phyloP scores from a whole-genome alignment of 2,113 vertebrate species.

The Pica pica region DNA sequence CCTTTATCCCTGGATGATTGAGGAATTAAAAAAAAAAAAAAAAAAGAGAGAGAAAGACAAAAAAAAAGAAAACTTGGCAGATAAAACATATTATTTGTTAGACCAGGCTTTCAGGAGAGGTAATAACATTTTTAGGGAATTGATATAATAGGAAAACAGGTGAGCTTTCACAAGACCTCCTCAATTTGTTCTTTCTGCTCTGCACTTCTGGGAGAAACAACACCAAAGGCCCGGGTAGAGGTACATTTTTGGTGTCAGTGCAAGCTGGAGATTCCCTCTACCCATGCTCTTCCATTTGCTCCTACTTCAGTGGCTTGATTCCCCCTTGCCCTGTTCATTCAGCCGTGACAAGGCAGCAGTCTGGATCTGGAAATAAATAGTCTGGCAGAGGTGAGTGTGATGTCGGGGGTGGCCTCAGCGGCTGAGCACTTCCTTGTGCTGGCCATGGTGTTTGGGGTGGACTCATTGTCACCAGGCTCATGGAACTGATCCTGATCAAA shows the following conservation, averaged over 20 bases:
- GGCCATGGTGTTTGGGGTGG: rapidly evolving
- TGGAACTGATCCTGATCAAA: not conserved
- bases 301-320: not conserved
- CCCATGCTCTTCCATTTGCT: not conserved
- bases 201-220: not conserved
- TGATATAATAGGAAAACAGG: not conserved
- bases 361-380: not conserved
- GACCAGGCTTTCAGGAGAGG: not conserved
- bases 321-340: not conserved
- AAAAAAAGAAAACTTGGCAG: not conserved
- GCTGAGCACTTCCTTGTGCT: not conserved
- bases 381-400: not conserved
- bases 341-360: not conserved
- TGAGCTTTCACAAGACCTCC: not conserved
- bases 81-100: not conserved
- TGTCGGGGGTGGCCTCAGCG: not conserved
- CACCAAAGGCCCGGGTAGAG: rapidly evolving
- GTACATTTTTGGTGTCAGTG: not conserved
- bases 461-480: rapidly evolving
- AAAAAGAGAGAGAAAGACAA: not conserved
- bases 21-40: not conserved
- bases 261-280: not conserved
- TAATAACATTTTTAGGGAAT: not conserved
- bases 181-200: not conserved
- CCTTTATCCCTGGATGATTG: conserved; percentile 27